These are phyloP conservation scores for Pyrgilauda ruficollis DNA, from an alignment of 2,113 vertebrate genomes.

Conservation along the genomic window DNA sequence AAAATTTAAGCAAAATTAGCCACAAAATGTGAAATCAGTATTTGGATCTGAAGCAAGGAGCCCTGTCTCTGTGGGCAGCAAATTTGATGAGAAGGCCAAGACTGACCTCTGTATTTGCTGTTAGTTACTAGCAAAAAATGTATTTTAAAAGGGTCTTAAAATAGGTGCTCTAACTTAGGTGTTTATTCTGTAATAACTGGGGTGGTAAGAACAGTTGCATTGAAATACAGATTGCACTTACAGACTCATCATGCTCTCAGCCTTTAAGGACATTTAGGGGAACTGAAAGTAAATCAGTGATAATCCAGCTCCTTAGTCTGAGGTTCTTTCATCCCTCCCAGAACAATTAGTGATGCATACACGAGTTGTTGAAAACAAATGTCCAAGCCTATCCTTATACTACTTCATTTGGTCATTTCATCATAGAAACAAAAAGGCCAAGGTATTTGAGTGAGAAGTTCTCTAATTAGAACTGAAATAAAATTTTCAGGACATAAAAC, in stretches of 20 bases:
- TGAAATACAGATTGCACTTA: background rate
- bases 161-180: background rate
- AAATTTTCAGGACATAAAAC: background rate
- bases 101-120: background rate
- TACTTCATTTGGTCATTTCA: background rate
- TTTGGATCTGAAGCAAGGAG: background rate
- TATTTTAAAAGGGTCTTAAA: background rate
- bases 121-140: background rate
- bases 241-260: background rate
- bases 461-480: background rate
- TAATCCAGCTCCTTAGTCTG: background rate
- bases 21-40: background rate
- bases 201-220: accelerated
- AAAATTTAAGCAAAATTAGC: background rate
- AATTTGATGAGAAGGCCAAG: background rate
- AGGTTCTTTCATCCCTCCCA: background rate
- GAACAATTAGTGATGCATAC: background rate
- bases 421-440: background rate
- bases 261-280: background rate
- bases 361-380: background rate
- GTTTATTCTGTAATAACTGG: background rate
- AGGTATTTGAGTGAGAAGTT: background rate
- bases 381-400: background rate
- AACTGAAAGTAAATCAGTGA: background rate
- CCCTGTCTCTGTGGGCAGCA: background rate